Evolutionary conservation across 2,888 invertebrate genomes (phyloP), one percentile per base, ranked within the genome.

Genomic region (Rhopalosiphum nymphaeae): DNA sequence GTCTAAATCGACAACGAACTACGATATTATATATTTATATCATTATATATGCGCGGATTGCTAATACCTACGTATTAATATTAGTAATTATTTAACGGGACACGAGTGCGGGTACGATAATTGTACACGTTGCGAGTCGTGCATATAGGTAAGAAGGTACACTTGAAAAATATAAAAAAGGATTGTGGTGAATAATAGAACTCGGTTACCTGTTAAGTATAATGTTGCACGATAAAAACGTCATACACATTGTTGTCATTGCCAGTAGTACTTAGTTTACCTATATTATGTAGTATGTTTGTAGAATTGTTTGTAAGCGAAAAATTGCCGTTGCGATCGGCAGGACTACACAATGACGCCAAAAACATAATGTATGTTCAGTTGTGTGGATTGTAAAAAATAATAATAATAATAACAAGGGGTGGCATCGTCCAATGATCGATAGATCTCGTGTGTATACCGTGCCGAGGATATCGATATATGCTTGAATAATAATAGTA

Each of bases 391-490:
- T 78, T 53, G n/a, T 78, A 78, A 78, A 78, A 78, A 78, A 78
- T 16, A 49, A 61, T 42, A 89, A 84, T n/a, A 91, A 91, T 46
- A 91, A 84, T 26, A 90, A 78, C 29, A 84, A 56, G 84, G 91
- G 91, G 91, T 84, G 53, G 91, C 53, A 78, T 36, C 78, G 57
- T 91, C 53, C 84, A 84, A 91, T 36, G 67, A 78, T 78, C 78
- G 78, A 78, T 36, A 36, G 78, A 78, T 78, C 86, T 46, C 26
- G 26, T 29, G 57, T 21, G 89, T 25, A 42, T 29, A 36, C 21
- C 67, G n/a, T 67, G 78, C 36, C 7, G 36, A 78, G 78, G 36
- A 78, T 78, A 78, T 78, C 78, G 36, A 29, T 78, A 78, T 78
- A 78, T 21, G n/a, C 78, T 9, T 78, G 36, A 36, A 78, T 36